A percentile compares a stretch with the other conserved stretches of the same genome.
phyloP scores from a whole-genome alignment of 2,113 vertebrate genomes.

The Mormyrus lacerda region DNA sequence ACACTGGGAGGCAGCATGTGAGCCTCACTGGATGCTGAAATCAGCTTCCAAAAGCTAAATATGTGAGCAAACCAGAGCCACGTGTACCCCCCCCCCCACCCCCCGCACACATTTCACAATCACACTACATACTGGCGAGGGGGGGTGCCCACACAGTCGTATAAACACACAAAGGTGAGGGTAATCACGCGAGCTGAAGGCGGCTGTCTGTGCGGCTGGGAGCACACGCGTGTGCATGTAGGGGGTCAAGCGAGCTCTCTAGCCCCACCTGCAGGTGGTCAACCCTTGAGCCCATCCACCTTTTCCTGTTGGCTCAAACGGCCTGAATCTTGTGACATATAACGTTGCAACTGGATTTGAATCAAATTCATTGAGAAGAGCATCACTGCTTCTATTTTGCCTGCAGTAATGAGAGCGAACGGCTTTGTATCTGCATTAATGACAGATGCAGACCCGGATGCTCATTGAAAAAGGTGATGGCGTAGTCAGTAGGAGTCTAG shows the following conservation, averaged over 20 bases:
- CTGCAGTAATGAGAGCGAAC: background rate
- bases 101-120: background rate
- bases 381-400: background rate
- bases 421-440: background rate
- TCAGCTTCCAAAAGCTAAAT: background rate
- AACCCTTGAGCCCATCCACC: background rate
- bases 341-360: background rate
- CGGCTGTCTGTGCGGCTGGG: background rate
- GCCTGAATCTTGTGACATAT: background rate
- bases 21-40: background rate
- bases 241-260: background rate
- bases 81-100: background rate
- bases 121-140: background rate
- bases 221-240: background rate
- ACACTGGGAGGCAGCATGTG: background rate
- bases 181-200: background rate
- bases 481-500: background rate
- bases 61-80: background rate
- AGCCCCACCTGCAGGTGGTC: background rate
- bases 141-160: background rate
- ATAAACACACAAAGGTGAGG: background rate
- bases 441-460: background rate
- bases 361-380: background rate
- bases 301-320: background rate
- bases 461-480: background rate